Base-by-base conservation (phyloP, 2,113 vertebrate genomes). In the Mus musculus region DNA sequence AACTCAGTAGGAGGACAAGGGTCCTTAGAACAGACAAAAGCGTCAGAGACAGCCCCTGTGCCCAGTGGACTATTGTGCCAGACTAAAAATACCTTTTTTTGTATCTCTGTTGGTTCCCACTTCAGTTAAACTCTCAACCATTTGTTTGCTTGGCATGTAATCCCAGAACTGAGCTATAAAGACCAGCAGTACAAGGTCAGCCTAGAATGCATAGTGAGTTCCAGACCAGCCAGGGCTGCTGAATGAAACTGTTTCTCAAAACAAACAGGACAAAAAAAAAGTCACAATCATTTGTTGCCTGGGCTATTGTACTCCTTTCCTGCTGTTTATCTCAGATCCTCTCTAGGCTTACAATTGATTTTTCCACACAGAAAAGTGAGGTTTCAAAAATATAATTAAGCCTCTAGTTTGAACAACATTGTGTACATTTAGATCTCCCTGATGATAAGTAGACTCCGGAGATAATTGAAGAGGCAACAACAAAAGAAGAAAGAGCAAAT, bases 301-400 rank as follows among this genome's bases (percentile, higher is more conserved):
- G 17, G 12, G 86, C 5, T 87, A 77, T 9, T 69, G 4, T 63
- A 91, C 42, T 93, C 78, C 7, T 33, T n/a, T 93, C 73, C 36
- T 93, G 36, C 26, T 73, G 39, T 77, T 77, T 86, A 72, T 72
- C 59, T 88, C 7, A n/a, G 3, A 80, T 90, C 63, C 36, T 63
- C 63, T 93, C 46, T 88, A 61, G 5, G 28, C 19, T 36, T 42
- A n/a, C 76, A 52, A 81, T 91, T 63, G n/a, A 81, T 93, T 85
- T 42, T 93, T 46, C 42, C 20, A 59, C n/a, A 72, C 22, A 85
- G 20, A 90, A 94, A 93, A 84, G 30, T 91, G 24, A 75, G 80
- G n/a, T 56, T 95, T 85, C n/a, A 63, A 91, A 96, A 82, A 72
- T 84, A 88, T 81, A 91, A 94, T 86, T 86, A 63, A 63, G 17